These are phyloP conservation scores for Tragelaphus strepsiceros DNA, from an alignment of 2,113 vertebrate species.

Conservation along the genomic window DNA sequence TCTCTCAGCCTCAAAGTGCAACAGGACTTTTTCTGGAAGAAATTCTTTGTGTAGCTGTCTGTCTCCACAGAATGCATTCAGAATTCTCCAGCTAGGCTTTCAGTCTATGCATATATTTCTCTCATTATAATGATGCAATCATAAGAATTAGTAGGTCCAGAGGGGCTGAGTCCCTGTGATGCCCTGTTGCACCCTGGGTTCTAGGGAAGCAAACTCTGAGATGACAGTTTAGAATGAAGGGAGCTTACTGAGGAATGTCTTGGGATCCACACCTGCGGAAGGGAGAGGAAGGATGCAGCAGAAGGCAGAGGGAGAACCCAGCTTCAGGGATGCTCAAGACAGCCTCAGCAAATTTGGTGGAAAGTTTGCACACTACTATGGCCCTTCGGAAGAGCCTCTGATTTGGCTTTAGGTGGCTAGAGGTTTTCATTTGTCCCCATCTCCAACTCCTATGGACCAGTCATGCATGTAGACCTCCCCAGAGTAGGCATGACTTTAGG, in stretches of 20 bases:
- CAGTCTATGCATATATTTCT: fast-evolving
- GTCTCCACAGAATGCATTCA: neutral
- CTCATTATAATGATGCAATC: too few species aligned
- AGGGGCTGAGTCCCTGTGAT: neutral
- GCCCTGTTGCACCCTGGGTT: too few species aligned
- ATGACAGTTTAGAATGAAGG: neutral
- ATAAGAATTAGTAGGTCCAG: neutral
- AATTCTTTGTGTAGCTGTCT: neutral
- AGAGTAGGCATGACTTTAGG: neutral
- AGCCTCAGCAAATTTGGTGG: neutral
- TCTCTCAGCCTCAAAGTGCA: neutral
- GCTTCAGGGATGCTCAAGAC: neutral
- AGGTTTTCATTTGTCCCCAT: neutral
- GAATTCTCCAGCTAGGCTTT: neutral
- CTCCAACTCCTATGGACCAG: too few species aligned
- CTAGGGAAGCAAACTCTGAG: neutral
- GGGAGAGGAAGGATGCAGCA: neutral
- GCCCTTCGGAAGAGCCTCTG: neutral
- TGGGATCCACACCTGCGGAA: neutral
- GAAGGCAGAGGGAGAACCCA: neutral
- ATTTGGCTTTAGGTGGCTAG: too few species aligned
- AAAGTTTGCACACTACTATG: neutral
- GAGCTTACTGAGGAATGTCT: neutral
- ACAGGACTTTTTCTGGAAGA: neutral
- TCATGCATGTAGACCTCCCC: too few species aligned